Evolutionary conservation across 1,140 invertebrate genomes (phyloP).

Genomic region (Xylocopa sonorina): DNA sequence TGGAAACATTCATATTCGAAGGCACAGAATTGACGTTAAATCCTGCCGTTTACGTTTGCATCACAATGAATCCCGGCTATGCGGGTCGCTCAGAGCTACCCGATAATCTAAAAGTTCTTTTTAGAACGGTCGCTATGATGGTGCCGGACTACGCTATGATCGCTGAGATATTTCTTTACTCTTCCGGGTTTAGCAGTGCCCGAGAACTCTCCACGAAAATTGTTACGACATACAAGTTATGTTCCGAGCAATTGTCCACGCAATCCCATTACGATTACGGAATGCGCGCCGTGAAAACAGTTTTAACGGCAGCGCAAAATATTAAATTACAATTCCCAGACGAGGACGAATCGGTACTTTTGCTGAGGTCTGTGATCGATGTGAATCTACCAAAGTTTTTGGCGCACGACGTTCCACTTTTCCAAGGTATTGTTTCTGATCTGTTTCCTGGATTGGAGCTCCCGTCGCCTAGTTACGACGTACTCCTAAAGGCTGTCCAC

Average conservation of each 20-base stretch:
- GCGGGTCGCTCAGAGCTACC: conserved; percentile 93
- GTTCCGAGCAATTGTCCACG: conserved; percentile 94
- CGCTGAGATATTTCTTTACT: conserved; percentile 94
- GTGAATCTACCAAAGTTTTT: conserved; percentile 97
- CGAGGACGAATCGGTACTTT: conserved; percentile 89
- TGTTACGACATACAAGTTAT: conserved; percentile 93
- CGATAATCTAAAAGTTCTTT: conserved; percentile 95
- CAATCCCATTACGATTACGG: conserved; percentile 96
- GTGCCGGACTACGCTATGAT: conserved; percentile 96
- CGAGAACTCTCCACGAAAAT: conserved; percentile 92
- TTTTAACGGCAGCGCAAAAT: conserved; percentile 92
- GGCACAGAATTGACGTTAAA: conserved; percentile 91
- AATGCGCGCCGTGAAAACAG: conserved; percentile 92
- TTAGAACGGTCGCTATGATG: conserved; percentile 97
- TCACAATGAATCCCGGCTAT: conserved; percentile 97
- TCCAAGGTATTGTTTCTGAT: conserved; percentile 94
- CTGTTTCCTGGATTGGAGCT: conserved; percentile 92
- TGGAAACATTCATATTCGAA: conserved; percentile 91
- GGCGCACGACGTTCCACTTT: conserved; percentile 93
- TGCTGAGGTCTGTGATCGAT: conserved; percentile 93
- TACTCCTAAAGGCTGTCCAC: conserved; percentile 84
- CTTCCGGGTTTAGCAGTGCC: conserved; percentile 92
- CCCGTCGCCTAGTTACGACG: conserved; percentile 88
- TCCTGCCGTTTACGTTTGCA: conserved; percentile 92
- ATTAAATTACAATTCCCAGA: conserved; percentile 92